Evolutionary conservation across 2,797 vertebrate genomes (phyloP).

Genomic region (Sciaenops ocellatus): DNA sequence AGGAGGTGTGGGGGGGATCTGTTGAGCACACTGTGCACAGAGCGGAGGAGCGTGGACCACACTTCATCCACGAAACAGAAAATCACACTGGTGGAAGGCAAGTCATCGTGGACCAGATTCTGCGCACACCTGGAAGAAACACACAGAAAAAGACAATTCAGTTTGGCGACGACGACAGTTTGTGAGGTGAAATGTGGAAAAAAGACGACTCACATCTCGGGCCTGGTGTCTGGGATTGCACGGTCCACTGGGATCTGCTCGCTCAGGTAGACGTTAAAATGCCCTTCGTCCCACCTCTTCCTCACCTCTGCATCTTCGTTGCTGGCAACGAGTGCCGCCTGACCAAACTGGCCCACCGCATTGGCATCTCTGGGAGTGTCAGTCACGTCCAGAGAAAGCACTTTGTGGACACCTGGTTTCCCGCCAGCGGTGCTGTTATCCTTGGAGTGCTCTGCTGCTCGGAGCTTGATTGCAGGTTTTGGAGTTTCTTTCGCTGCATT

Average conservation of each 20-base stretch:
- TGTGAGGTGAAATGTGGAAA: neutral
- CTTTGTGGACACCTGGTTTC: constrained; percentile 83
- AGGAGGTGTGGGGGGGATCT: constrained; percentile 93
- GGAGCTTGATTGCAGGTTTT: constrained; percentile 11
- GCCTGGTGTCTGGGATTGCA: constrained; percentile 93
- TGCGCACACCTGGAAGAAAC: constrained; percentile 86
- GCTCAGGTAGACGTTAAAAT: constrained; percentile 97
- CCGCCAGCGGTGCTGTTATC: constrained; percentile 38
- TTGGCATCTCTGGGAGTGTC: constrained; percentile 85
- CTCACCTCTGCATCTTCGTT: constrained; percentile 87
- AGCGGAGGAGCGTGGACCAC: constrained; percentile 96
- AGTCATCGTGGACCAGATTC: constrained; percentile 87
- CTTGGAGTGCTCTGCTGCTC: neutral
- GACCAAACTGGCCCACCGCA: constrained; percentile 93
- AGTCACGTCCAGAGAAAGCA: constrained; percentile 89
- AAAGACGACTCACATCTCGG: constrained; percentile 86
- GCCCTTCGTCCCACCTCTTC: constrained; percentile 93
- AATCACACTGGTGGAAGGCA: constrained; percentile 93
- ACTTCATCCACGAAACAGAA: constrained; percentile 99
- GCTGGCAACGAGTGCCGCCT: constrained; percentile 78
- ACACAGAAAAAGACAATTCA: neutral
- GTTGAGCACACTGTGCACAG: constrained; percentile 95
- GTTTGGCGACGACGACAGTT: neutral
- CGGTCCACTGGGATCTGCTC: constrained; percentile 95
- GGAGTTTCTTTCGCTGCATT: neutral